A percentile compares a stretch with the other conserved stretches of the same genome.
These are phyloP conservation scores for Aspidoscelis tigris DNA, from an alignment of 2,113 vertebrate genomes.

Conservation along the genomic window DNA sequence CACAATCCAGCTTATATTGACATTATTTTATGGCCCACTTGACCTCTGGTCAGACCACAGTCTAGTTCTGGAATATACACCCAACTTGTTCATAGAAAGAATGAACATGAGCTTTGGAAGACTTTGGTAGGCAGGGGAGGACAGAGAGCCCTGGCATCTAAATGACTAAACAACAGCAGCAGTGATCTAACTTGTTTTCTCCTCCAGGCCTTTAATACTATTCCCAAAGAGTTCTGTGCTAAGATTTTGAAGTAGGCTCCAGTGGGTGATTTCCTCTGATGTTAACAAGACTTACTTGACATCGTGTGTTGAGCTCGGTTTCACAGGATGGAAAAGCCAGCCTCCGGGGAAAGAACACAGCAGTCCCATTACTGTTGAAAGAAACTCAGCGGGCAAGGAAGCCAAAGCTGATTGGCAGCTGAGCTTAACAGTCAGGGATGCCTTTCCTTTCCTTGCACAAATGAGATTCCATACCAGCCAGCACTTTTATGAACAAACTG, in stretches of 20 bases:
- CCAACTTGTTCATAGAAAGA: no score
- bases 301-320: slow-evolving; percentile 13
- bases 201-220: accelerated
- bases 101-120: no score
- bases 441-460: slow-evolving; percentile 47
- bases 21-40: not conserved
- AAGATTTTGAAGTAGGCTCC: slow-evolving; percentile 21
- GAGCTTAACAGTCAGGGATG: slow-evolving; percentile 36
- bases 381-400: slow-evolving; percentile 47
- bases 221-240: slow-evolving; percentile 11
- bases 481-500: slow-evolving; percentile 53
- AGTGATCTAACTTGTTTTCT: not conserved
- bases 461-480: slow-evolving; percentile 75
- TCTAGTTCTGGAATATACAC: no score
- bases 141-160: no score
- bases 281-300: slow-evolving; percentile 23
- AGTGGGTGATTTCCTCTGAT: slow-evolving; percentile 13
- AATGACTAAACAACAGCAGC: no score
- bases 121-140: no score
- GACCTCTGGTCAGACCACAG: no score
- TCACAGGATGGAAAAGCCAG: slow-evolving; percentile 2
- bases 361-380: slow-evolving; percentile 10
- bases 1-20: no score
- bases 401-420: slow-evolving; percentile 50
- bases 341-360: slow-evolving; percentile 15